These are phyloP conservation scores for Paralichthys olivaceus DNA, from an alignment of 2,113 vertebrate species.

Conservation along the genomic window DNA sequence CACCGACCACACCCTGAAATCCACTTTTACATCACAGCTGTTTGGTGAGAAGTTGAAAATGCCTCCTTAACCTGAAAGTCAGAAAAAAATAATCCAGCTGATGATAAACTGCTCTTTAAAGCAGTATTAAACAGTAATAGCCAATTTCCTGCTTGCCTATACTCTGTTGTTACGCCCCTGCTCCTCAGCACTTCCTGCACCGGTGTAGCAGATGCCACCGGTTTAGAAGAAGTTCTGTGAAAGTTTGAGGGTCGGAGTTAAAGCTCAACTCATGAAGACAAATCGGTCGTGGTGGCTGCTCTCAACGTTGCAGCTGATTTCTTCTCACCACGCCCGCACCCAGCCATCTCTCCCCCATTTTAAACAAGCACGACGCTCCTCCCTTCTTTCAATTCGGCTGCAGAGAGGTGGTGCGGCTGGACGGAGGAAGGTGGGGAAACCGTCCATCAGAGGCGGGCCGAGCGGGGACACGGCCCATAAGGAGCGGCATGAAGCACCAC, in stretches of 20 bases:
- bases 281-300: background rate
- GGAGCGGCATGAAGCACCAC: conserved; percentile 73
- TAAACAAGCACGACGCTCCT: conserved; percentile 6
- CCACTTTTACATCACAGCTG: background rate
- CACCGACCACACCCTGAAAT: background rate
- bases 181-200: background rate
- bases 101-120: background rate
- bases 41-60: background rate
- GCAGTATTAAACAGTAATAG: too few relatives aligned
- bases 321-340: conserved; percentile 10
- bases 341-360: conserved; percentile 17
- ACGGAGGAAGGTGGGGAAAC: conserved; percentile 46
- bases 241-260: conserved; percentile 4
- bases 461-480: conserved; percentile 66
- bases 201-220: background rate
- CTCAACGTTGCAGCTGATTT: conserved; percentile 22
- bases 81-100: background rate
- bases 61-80: background rate
- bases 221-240: conserved; percentile 7
- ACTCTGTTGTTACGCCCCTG: too few relatives aligned
- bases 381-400: conserved; percentile 40
- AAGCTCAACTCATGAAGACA: conserved; percentile 29
- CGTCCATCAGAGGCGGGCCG: conserved; percentile 60
- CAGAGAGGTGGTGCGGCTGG: conserved; percentile 36
- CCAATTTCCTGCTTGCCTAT: too few relatives aligned